Base-by-base conservation (phyloP, 1,140 invertebrate genomes). In the Mesaphorura yosii region DNA sequence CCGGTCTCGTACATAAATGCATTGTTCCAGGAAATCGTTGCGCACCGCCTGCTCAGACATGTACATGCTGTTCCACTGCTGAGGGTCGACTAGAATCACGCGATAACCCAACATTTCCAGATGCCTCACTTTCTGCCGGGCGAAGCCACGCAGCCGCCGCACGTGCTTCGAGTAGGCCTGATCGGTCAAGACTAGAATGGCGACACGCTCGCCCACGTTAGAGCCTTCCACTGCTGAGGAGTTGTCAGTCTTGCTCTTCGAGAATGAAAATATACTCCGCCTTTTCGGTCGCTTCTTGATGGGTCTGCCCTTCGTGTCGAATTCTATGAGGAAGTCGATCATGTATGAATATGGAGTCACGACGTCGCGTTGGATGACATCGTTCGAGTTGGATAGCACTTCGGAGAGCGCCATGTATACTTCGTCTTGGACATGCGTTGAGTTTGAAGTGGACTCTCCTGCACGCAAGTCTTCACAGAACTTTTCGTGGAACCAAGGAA, bases 401-500 rank as follows among this genome's bases (percentile, higher is more conserved):
- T 64, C 51, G 5, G 25, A 28, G 2, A 65, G 42, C 5, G 48
- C 40, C 14, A 53, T 17, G 1, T 42, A 7, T 7, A 65, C 51
- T 54, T 65, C 64, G 12, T n/a, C n/a, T n/a, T n/a, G n/a, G n/a
- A n/a, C n/a, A n/a, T n/a, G n/a, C n/a, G n/a, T n/a, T n/a, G n/a
- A n/a, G n/a, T n/a, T n/a, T n/a, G n/a, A n/a, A n/a, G n/a, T n/a
- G n/a, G n/a, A n/a, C n/a, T n/a, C n/a, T n/a, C n/a, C n/a, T n/a
- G n/a, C n/a, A n/a, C n/a, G n/a, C n/a, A 64, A 28, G 57, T 67
- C 73, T 64, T 78, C 67, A 29, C 77, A 69, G 55, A 76, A 78
- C 57, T 78, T 78, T 55, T 77, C 71, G 66, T 80, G 78, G 62
- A 80, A 80, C 78, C 78, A 80, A 2, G 78, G 78, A 26, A 80